Base-by-base conservation (phyloP, 2,797 vertebrate genomes). In the Ptychobarbus kaznakovi region DNA sequence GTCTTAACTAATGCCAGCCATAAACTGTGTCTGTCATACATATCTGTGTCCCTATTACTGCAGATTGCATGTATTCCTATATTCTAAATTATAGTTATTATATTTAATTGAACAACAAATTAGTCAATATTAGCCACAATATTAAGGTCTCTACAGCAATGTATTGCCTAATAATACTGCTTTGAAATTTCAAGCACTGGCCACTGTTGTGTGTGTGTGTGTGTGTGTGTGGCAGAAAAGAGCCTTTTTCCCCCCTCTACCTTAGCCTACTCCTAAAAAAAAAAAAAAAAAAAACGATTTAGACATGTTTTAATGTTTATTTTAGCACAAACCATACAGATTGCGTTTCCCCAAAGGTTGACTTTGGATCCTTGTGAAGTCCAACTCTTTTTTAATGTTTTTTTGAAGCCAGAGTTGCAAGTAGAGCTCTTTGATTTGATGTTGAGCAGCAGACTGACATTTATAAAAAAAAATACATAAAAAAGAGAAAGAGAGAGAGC, bases 391-490 rank as follows among this genome's bases (percentile, higher is more conserved):
- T 82, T 79, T 25, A 7, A 53, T 49, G 40, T 49, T 69, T 63
- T 63, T 87, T 84, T 86, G 53, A 86, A 83, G 72, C 58, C 70
- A 78, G 76, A 79, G n/a, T 68, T 83, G 81, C 72, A 87, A 49
- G 74, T 74, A 65, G 15, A 49, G 53, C 76, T 82, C 51, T 79
- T 79, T 88, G 85, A 81, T 88, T 87, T 88, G 85, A 87, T 87
- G 82, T 86, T 87, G 72, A 84, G 74, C 66, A 40, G 38, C 44
- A 83, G 82, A 81, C 80, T 88, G 89, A 87, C 83, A 90, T 88
- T 84, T 86, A 86, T 82, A 69, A 81, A 75, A 78, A 75, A 78
- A 38, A 13, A 79, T 6, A 49, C 15, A 9, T 79, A 11, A 49
- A 18, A 35, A 11, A 66, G 10, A 81, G 12, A 13, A 32, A 38